These are phyloP conservation scores for Solea solea DNA, from an alignment of 2,113 vertebrate species.

Conservation along the genomic window DNA sequence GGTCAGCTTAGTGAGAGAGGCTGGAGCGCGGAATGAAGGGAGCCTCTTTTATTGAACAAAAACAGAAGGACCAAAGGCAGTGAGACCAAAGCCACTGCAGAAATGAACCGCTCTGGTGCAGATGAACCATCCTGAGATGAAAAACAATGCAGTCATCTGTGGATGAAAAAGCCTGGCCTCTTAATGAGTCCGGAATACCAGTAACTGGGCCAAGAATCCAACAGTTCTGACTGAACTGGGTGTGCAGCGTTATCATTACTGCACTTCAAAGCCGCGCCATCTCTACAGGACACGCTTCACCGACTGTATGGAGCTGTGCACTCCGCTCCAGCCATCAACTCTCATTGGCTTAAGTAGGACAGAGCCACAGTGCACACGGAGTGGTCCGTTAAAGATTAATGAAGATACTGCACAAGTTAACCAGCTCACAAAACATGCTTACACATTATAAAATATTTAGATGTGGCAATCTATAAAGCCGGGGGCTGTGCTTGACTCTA, in stretches of 20 bases:
- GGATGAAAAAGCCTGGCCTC: constrained; percentile 22
- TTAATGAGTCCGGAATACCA: constrained; percentile 26
- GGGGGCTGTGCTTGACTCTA: constrained; percentile 41
- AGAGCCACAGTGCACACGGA: constrained; percentile 36
- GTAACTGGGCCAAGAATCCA: constrained; percentile 21
- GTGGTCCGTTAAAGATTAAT: constrained; percentile 72
- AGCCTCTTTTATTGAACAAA: constrained; percentile 22
- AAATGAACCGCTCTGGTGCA: constrained; percentile 19
- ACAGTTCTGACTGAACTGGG: constrained; percentile 17
- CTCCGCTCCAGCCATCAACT: constrained; percentile 33
- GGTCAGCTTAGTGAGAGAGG: constrained; percentile 30
- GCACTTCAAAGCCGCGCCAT: constrained; percentile 56
- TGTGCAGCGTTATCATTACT: constrained; percentile 42
- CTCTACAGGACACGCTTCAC: constrained; percentile 38
- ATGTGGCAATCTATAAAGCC: constrained; percentile 50
- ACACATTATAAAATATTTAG: constrained; percentile 74
- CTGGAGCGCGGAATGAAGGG: constrained; percentile 12
- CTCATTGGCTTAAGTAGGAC: constrained; percentile 58
- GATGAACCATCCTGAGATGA: constrained; percentile 38
- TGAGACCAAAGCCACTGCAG: constrained; percentile 19
- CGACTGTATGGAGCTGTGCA: constrained; percentile 19
- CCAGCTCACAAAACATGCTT: constrained; percentile 67
- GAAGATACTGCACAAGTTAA: constrained; percentile 59
- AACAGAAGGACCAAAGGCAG: constrained; percentile 26
- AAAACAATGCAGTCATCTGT: constrained; percentile 25